Base-by-base conservation (phyloP, 1,140 invertebrate species). In the Diorhabda sublineata region DNA sequence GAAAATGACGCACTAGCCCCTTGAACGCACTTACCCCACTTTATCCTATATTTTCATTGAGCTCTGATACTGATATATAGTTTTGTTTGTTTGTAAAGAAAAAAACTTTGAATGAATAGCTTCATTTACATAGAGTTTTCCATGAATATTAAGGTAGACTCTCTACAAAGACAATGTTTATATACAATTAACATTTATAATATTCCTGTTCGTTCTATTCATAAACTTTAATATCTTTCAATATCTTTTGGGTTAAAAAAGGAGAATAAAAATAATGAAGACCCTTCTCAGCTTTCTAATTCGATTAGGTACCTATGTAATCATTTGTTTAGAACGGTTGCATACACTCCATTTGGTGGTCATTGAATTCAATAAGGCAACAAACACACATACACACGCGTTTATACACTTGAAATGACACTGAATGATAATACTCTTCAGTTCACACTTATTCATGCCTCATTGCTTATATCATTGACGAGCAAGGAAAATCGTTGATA, bases 351-450 rank as follows among this genome's bases (percentile, higher is more conserved):
- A 67, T 67, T 67, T 67, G 58, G 65, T 67, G 65, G 65, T 67
- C 65, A 67, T 67, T 67, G 65, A 67, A 67, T 67, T 60, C 65
- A 67, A 67, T 67, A 59, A 45, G 65, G 52, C 65, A 67, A 60
- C 65, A 63, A 63, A 43, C 61, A 67, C 47, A 52, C 47, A 52
- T n/a, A 52, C 47, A 67, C 47, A 52, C 47, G n/a, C 47, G n/a
- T n/a, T 52, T 67, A 56, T 41, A 42, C 65, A 60, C 65, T 67
- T 60, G 58, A 67, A 56, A 67, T 67, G 52, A 45, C 65, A 56
- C 58, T 67, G 65, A 67, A 45, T 45, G 65, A 45, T 61, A 43
- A 45, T 60, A 42, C 65, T 59, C 57, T 43, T 59, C 65, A 67
- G 57, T 67, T 64, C 63, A 57, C 63, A 56, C 52, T 56, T 57